Evolutionary conservation across 2,113 vertebrate species (phyloP).

Genomic region (Chionodraco myersi): DNA sequence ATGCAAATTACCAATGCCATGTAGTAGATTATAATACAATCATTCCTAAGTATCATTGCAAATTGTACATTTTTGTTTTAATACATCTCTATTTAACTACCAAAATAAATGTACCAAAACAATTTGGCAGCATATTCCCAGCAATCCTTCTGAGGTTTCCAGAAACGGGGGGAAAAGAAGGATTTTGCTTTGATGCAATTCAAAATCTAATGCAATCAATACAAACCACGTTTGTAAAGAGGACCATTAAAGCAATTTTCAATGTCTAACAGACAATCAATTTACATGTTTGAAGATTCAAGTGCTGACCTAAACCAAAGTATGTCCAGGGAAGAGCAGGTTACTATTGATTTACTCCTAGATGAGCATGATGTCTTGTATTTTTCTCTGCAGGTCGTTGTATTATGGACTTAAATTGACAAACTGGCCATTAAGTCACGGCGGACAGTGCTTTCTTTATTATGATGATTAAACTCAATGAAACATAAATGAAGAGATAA

Average conservation of each 20-base stretch:
- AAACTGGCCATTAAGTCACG: slow-evolving; percentile 68
- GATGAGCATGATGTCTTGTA: slow-evolving; percentile 80
- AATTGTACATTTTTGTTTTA: neutral
- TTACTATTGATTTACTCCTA: slow-evolving; percentile 84
- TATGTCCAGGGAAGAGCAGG: slow-evolving; percentile 80
- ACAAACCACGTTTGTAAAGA: slow-evolving; percentile 87
- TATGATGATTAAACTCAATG: slow-evolving; percentile 69
- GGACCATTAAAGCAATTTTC: slow-evolving; percentile 84
- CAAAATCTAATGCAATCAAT: slow-evolving; percentile 85
- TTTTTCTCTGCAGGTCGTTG: slow-evolving; percentile 64
- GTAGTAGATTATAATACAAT: neutral
- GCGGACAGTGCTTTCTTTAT: slow-evolving; percentile 54
- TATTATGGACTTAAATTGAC: slow-evolving; percentile 77
- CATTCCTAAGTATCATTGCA: neutral
- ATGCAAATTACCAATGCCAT: neutral
- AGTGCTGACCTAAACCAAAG: slow-evolving; percentile 87
- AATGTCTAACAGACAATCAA: slow-evolving; percentile 85
- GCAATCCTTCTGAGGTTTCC: slow-evolving; percentile 31
- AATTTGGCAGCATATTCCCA: slow-evolving; percentile 19
- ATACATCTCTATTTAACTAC: neutral
- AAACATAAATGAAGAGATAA: slow-evolving; percentile 56
- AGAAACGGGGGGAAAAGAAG: slow-evolving; percentile 22
- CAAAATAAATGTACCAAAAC: slow-evolving; percentile 4
- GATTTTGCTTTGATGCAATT: slow-evolving; percentile 70
- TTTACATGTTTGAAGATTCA: slow-evolving; percentile 87